phyloP scores from a whole-genome alignment of 2,113 vertebrate genomes.

The Chinchilla lanigera region DNA sequence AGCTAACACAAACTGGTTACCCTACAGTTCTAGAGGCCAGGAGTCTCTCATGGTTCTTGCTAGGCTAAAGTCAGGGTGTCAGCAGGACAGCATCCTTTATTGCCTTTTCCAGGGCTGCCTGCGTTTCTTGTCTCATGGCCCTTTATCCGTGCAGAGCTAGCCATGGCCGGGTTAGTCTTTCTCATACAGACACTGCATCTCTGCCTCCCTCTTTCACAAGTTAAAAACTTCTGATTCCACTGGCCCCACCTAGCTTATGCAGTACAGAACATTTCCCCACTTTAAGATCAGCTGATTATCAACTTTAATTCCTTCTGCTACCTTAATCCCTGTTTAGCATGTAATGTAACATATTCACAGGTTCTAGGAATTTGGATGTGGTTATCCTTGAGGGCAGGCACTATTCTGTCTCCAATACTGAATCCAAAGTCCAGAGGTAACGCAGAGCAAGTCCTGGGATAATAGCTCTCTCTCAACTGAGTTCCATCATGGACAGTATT shows the following conservation, averaged over 20 bases:
- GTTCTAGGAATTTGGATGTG: neutral
- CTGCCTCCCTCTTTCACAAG: neutral
- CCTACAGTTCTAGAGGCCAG: neutral
- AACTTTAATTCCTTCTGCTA: neutral
- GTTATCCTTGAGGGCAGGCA: neutral
- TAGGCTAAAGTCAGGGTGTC: neutral
- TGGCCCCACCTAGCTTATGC: neutral
- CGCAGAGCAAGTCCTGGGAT: neutral
- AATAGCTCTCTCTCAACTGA: neutral
- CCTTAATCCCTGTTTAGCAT: neutral
- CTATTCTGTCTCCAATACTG: neutral
- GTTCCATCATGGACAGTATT: neutral
- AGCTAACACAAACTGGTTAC: neutral
- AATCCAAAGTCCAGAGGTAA: neutral
- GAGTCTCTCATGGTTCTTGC: neutral
- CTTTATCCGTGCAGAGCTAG: neutral
- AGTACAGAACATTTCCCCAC: neutral
- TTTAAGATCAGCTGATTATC: neutral
- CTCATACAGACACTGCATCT: neutral
- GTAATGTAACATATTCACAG: neutral
- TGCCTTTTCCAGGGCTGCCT: neutral
- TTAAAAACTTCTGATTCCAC: neutral
- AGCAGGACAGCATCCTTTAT: neutral
- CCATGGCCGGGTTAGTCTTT: neutral
- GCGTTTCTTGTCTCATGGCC: neutral